A percentile compares a stretch with the other conserved stretches of the same genome.
Evolutionary conservation across 2,113 vertebrate species (phyloP).

Genomic region (Columba janthina): DNA sequence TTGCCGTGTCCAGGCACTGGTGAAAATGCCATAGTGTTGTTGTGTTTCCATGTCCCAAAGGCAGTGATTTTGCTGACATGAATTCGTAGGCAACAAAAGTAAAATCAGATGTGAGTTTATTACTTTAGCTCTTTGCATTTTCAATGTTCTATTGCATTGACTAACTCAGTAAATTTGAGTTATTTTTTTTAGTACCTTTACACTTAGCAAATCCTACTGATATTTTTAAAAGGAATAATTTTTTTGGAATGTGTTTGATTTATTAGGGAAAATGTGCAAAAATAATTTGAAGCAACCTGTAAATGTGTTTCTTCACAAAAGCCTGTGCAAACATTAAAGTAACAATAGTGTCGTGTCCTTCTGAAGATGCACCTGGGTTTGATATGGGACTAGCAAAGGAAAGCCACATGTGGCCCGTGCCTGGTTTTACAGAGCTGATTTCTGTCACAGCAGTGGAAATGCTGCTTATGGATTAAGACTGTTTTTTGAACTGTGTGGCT

Average conservation of each 20-base stretch:
- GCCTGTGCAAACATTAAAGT: not conserved
- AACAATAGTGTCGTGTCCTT: fast-evolving
- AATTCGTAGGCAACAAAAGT: not conserved
- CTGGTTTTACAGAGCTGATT: not conserved
- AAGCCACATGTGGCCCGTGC: fast-evolving
- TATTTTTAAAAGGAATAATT: fast-evolving
- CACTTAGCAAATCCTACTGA: not conserved
- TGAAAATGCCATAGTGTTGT: not conserved
- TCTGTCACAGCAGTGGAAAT: not conserved
- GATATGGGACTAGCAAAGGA: not conserved
- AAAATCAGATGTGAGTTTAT: not conserved
- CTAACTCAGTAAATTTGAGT: not conserved
- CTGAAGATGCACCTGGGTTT: not conserved
- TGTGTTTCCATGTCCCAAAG: not conserved
- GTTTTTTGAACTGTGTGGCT: not conserved
- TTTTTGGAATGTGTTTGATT: fast-evolving
- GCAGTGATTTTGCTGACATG: not conserved
- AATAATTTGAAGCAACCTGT: not conserved
- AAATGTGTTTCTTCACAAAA: not conserved
- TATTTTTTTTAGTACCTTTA: not conserved
- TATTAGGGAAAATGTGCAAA: not conserved
- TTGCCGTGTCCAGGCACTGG: not conserved
- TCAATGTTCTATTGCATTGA: not conserved
- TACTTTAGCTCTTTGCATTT: not conserved
- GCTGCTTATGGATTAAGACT: not conserved